Conservation (phyloP, 2,113 vertebrate species). For the Nesospiza acunhae region DNA sequence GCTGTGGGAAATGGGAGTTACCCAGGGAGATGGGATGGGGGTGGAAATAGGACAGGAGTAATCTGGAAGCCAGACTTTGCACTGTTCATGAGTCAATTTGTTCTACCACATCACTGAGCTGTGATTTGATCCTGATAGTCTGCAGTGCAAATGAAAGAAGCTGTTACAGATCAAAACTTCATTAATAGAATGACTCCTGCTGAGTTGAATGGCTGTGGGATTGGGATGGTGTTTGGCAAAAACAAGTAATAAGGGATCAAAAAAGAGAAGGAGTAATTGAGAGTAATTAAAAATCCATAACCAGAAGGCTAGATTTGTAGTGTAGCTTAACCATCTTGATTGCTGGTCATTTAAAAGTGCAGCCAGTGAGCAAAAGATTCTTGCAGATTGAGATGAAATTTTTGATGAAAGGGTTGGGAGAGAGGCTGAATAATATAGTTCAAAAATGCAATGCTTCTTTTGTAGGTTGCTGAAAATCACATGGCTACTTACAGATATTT, state of each 20-base stretch:
- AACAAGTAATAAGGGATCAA: slow-evolving; percentile 2
- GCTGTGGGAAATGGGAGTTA: neutral
- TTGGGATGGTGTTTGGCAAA: neutral
- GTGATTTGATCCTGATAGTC: slow-evolving; percentile 1
- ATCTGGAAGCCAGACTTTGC: neutral
- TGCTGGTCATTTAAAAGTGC: slow-evolving; percentile 13
- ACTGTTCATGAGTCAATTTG: neutral
- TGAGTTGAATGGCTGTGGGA: neutral
- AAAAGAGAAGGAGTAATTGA: neutral
- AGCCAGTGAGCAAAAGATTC: neutral
- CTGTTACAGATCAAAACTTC: slow-evolving; percentile 29
- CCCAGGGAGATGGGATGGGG: fast-evolving
- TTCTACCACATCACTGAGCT: neutral
- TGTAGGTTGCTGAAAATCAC: neutral
- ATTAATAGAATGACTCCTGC: neutral
- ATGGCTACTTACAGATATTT: neutral
- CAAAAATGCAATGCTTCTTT: neutral
- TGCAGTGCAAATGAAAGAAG: neutral
- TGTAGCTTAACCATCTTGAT: neutral
- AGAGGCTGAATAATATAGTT: neutral
- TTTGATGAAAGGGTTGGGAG: neutral
- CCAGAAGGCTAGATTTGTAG: neutral
- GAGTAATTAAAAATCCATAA: slow-evolving; percentile 29
- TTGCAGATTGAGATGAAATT: neutral
- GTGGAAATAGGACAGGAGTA: neutral